A percentile compares a stretch with the other conserved stretches of the same genome.
phyloP scores from a whole-genome alignment of 1,140 invertebrate species.

The Telenomus remus region DNA sequence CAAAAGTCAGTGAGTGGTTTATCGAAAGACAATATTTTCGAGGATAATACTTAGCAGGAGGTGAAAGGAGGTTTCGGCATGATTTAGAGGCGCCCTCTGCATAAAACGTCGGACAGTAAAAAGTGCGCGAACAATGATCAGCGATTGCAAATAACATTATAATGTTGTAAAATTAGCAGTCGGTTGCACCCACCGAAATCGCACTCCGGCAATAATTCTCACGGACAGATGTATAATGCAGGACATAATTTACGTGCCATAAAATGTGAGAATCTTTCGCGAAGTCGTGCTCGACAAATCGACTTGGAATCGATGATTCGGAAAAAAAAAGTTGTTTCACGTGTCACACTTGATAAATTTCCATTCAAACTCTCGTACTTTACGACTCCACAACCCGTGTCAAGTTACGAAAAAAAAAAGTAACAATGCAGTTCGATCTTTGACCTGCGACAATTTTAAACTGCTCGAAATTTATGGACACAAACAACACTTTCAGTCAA shows the following conservation, averaged over 20 bases:
- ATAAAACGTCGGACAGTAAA: constrained; percentile 26
- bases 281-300: constrained; percentile 14
- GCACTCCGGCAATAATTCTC: constrained; percentile 29
- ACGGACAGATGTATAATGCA: constrained; percentile 13
- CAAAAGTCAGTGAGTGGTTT: no score
- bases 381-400: not conserved
- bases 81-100: constrained; percentile 24
- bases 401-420: not conserved
- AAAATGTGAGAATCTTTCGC: constrained; percentile 35
- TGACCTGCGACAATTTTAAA: no score
- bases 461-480: no score
- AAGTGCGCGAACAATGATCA: constrained; percentile 18
- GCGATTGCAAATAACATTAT: constrained; percentile 4
- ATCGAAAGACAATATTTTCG: no score
- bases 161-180: constrained; percentile 46
- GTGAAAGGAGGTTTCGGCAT: constrained; percentile 27
- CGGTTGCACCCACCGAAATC: constrained; percentile 3
- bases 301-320: not conserved
- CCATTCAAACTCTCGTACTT: constrained; percentile 4
- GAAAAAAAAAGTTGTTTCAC: constrained; percentile 2
- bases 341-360: constrained; percentile 7
- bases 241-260: constrained; percentile 38
- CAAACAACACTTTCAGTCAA: no score
- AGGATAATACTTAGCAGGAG: no score
- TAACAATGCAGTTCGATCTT: not conserved